Evolutionary conservation across 2,113 vertebrate species (phyloP).

Genomic region (Loxodonta africana): DNA sequence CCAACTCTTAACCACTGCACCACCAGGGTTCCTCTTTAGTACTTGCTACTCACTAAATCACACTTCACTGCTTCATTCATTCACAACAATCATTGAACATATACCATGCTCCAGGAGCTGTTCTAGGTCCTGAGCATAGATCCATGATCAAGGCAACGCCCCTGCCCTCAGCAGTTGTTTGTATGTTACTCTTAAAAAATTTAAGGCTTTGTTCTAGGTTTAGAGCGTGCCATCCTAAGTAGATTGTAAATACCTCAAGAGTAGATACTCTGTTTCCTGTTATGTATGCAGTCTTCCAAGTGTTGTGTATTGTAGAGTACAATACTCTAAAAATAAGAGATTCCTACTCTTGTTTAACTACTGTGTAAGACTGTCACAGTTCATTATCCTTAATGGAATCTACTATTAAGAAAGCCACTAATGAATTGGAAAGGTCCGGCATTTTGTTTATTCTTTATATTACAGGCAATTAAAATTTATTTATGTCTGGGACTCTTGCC

Average conservation of each 20-base stretch:
- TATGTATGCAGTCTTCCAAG: neutral
- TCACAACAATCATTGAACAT: neutral
- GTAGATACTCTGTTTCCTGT: conserved; percentile 25
- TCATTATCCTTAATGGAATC: conserved; percentile 16
- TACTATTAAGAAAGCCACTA: conserved; percentile 4
- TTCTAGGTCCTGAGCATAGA: neutral
- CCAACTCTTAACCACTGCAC: no score
- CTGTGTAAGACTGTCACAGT: neutral
- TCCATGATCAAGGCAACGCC: neutral
- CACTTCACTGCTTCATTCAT: neutral
- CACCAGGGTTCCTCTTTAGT: neutral
- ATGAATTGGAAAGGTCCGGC: neutral
- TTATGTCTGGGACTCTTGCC: neutral
- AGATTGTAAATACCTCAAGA: neutral
- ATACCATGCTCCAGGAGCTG: neutral
- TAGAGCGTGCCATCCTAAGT: neutral
- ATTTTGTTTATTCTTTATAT: conserved; percentile 44
- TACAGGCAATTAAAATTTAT: conserved; percentile 53
- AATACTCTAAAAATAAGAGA: neutral
- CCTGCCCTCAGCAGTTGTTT: neutral
- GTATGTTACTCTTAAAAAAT: conserved; percentile 21
- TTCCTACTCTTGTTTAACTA: neutral
- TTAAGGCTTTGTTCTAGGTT: conserved; percentile 4
- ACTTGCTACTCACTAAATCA: conserved; percentile 13
- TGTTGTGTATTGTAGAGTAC: neutral